These are phyloP conservation scores for Pocillopora grandis DNA, from an alignment of 92 coral and sea anemone species.

Conservation along the genomic window DNA sequence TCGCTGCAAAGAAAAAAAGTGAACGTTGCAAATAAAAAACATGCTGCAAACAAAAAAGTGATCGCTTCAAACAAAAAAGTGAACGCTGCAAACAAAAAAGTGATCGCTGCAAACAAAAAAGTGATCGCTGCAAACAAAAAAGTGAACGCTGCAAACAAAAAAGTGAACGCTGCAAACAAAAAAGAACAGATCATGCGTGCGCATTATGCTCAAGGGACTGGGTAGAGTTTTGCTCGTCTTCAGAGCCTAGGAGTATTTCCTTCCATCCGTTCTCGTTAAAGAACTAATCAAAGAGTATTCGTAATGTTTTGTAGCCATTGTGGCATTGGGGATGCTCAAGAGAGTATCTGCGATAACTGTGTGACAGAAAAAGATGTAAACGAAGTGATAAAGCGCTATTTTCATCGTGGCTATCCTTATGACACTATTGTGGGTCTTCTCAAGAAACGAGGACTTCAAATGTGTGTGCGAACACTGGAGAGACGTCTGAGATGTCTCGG, in stretches of 20 bases:
- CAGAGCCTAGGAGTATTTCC: background rate
- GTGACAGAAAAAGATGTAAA: slow-evolving; percentile 26
- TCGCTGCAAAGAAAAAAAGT: background rate
- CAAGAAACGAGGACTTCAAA: slow-evolving; percentile 37
- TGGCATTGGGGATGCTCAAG: slow-evolving; percentile 8
- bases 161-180: no score
- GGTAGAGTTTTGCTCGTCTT: background rate
- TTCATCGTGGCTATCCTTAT: slow-evolving; percentile 55
- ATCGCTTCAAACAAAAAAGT: no score
- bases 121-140: background rate
- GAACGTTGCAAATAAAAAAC: no score
- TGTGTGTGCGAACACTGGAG: slow-evolving; percentile 54
- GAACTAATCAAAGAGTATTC: background rate
- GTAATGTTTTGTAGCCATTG: slow-evolving; percentile 4
- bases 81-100: no score
- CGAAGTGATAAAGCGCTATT: slow-evolving; percentile 46
- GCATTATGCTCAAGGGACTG: background rate
- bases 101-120: no score
- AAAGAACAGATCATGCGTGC: background rate
- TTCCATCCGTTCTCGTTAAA: background rate
- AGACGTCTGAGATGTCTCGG: slow-evolving; percentile 50
- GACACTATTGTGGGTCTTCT: slow-evolving; percentile 54
- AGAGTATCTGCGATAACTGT: slow-evolving; percentile 36
- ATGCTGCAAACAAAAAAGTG: no score
- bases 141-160: no score